Conservation (phyloP, 2,113 vertebrate genomes). For the Atractosteus spatula region DNA sequence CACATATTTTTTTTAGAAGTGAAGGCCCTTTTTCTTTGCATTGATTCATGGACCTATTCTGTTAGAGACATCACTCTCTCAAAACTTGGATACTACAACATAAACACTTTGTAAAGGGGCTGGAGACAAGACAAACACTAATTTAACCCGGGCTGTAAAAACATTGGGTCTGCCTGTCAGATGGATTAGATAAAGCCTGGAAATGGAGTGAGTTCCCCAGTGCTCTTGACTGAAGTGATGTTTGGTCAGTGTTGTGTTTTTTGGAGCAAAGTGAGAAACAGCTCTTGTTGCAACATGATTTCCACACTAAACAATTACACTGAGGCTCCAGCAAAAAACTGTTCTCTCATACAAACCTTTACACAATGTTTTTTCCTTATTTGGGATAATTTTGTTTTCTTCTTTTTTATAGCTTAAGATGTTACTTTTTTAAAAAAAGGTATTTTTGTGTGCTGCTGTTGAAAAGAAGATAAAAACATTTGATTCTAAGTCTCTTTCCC, state of each 20-base stretch:
- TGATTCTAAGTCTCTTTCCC: too few relatives aligned
- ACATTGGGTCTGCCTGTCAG: conserved; percentile 10
- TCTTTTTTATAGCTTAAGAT: too few relatives aligned
- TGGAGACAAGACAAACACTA: conserved; percentile 8
- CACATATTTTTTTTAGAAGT: not conserved
- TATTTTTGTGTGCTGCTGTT: too few relatives aligned
- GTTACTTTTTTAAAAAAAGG: too few relatives aligned
- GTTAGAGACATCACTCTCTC: conserved; percentile 13
- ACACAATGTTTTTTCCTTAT: too few relatives aligned
- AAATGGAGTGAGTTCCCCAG: not conserved
- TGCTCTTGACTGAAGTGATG: not conserved
- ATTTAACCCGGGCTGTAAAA: conserved; percentile 21
- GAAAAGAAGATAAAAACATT: too few relatives aligned
- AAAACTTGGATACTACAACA: conserved; percentile 17
- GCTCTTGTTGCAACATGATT: conserved; percentile 4
- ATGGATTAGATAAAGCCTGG: conserved; percentile 22
- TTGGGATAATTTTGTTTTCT: too few relatives aligned
- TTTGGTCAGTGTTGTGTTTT: conserved; percentile 28
- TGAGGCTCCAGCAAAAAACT: too few relatives aligned
- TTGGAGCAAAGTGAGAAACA: conserved; percentile 13
- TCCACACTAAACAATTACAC: too few relatives aligned
- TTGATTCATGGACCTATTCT: conserved; percentile 19
- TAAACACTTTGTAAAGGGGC: conserved; percentile 23
- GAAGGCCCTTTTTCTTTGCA: not conserved
- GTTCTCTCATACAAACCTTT: too few relatives aligned